Evolutionary conservation across 2,888 invertebrate species (phyloP), one percentile per base, ranked within the genome.

Genomic region (Melanchra persicariae): DNA sequence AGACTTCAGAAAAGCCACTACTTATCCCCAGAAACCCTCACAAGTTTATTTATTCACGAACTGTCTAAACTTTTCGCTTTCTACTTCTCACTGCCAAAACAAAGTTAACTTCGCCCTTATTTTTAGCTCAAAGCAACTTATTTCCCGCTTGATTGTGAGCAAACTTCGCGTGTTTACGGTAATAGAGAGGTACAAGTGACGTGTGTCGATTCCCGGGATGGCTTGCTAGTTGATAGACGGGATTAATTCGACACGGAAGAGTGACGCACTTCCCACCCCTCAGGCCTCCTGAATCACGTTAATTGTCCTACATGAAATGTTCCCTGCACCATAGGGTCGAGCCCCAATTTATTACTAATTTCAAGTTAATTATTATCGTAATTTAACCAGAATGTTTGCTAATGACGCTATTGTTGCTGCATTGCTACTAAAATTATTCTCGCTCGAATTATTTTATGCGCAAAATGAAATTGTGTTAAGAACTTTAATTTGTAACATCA

Each of bases 191-290:
- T 59, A 79, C 70, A 64, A 63, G 77, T 70, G 75, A 66, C 71
- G 59, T 73, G 62, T 76, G 77, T 69, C 74, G 74, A 81, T 72
- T 65, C 66, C 69, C 54, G 52, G 54, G 71, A 79, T 70, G 58
- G 69, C 70, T 79, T 87, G 22, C 2, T 37, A 57, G 22, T 57
- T 22, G 85, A 87, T 86, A 64, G 80, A 85, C 81, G 79, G 81
- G 82, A 82, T 85, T 89, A 88, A 89, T 89, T 86, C 85, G 81
- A 85, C 79, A 73, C 73, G 57, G 72, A 57, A 49, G 52, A 26
- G 40, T 55, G 75, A 67, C 70, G 63, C 61, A 62, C 49, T 30
- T 4, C 30, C 54, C 71, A 49, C 66, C 68, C 72, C 62, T 47
- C 30, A 40, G 64, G 49, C 60, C 70, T 70, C 73, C 70, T 81